These are phyloP conservation scores for Asobara japonica DNA, from an alignment of 1,140 invertebrate genomes.

Conservation along the genomic window DNA sequence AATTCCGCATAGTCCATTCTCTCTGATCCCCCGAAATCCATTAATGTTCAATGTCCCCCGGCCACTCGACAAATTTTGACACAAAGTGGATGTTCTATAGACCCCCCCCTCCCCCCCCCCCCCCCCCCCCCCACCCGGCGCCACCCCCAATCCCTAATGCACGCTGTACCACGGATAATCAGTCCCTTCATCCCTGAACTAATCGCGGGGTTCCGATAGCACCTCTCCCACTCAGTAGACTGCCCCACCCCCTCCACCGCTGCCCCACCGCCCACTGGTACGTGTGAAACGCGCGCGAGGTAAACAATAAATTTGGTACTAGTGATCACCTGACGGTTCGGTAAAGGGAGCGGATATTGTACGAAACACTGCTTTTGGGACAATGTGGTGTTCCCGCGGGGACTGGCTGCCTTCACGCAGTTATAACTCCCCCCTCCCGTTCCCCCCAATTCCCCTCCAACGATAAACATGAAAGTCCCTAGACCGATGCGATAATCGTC, in stretches of 20 bases:
- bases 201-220: constrained; percentile 17
- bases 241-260: not conserved
- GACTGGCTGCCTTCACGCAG: not conserved
- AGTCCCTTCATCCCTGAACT: constrained; percentile 26
- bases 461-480: not conserved
- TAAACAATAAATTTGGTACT: constrained; percentile 36
- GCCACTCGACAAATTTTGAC: not conserved
- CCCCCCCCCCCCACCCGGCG: not conserved
- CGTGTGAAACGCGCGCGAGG: constrained; percentile 25
- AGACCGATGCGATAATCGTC: constrained; percentile 1
- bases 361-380: not conserved
- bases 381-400: constrained; percentile 32
- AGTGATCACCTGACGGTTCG: constrained; percentile 29
- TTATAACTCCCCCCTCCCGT: not conserved
- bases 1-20: too few species aligned
- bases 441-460: not conserved
- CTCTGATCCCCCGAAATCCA: not conserved
- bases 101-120: not conserved
- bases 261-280: not conserved
- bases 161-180: constrained; percentile 19
- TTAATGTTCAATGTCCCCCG: not conserved
- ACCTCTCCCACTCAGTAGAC: too few species aligned
- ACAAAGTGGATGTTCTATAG: not conserved
- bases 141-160: not conserved
- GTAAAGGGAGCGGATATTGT: not conserved